A percentile compares a stretch with the other conserved stretches of the same genome.
Evolutionary conservation across 2,113 vertebrate species (phyloP).

Genomic region (Sterna hirundo): DNA sequence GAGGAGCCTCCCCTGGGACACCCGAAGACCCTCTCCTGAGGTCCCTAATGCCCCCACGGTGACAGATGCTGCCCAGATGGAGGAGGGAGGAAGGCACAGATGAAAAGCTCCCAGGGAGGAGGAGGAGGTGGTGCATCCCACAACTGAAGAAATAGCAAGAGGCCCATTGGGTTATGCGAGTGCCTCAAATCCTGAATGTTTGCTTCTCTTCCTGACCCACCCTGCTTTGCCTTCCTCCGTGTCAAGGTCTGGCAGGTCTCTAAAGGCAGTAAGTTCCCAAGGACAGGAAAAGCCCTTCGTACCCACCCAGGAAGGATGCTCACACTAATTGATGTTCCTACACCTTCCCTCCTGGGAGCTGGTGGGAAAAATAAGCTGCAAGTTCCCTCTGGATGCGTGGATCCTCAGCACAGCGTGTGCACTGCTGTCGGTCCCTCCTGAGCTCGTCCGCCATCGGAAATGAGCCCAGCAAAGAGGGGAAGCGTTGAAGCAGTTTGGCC

Average conservation of each 20-base stretch:
- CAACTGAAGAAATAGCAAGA: neutral
- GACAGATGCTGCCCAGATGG: neutral
- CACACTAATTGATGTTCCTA: neutral
- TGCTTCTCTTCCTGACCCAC: neutral
- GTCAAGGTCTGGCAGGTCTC: neutral
- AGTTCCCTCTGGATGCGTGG: neutral
- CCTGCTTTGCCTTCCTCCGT: neutral
- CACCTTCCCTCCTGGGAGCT: neutral
- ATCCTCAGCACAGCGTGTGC: neutral
- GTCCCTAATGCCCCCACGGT: fast-evolving
- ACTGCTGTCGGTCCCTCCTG: neutral
- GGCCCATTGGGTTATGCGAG: neutral
- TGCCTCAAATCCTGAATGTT: neutral
- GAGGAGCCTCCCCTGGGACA: neutral
- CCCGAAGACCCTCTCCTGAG: neutral
- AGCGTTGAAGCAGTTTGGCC: neutral
- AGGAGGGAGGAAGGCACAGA: neutral
- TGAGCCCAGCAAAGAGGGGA: neutral
- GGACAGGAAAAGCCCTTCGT: neutral
- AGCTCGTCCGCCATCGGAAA: neutral
- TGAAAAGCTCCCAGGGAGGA: neutral
- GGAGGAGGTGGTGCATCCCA: neutral
- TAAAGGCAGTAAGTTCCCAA: neutral
- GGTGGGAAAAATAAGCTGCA: neutral
- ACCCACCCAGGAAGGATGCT: neutral